Evolutionary conservation across 92 coral and sea anemone genomes (phyloP), one percentile per base, ranked within the genome.

Genomic region (Epizoanthus stellaris): DNA sequence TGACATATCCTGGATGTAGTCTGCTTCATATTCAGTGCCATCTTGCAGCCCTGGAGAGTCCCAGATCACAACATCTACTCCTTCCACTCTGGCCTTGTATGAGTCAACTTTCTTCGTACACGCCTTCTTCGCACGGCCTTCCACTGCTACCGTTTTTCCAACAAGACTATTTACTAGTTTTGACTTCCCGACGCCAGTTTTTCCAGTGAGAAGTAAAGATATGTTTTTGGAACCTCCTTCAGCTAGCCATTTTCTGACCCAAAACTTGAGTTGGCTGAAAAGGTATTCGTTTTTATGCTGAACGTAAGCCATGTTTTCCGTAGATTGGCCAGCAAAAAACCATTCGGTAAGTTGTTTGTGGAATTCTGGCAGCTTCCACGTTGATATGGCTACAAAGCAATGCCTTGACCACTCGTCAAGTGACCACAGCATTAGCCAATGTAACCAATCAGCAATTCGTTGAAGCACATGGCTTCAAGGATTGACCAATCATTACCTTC

Each of bases 41-140:
- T 85, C 92, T 74, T 85, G 86, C 4, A 85, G 72, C 0, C 92
- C 92, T 4, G 89, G 89, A 49, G 89, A 85, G 52, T 89, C 92
- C 89, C 89, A 85, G 6, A 85, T 76, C 30, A 38, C 13, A 11
- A 89, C 71, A 2, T 49, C 38, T 6, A 71, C 70, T 9, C 20
- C 77, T 39, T 72, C 49, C 4, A 71, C 54, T 6, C 0, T 38
- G 36, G 30, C 25, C 0, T 25, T 7, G 73, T 85, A 85, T 16
- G 57, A 11, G 6, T 38, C 19, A 13, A 69, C 66, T 0, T 9
- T 54, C 34, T 6, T 23, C 3, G 91, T 80, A 19, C 80, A 62
- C 7, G 73, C 7, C 4, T 47, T 30, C 20, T 40, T 30, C 58
- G 14, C 20, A 13, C 34, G 65, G 3, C 92, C 84, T 80, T 85